Evolutionary conservation across 2,113 vertebrate genomes (phyloP).

Genomic region (Brachionichthys hirsutus): DNA sequence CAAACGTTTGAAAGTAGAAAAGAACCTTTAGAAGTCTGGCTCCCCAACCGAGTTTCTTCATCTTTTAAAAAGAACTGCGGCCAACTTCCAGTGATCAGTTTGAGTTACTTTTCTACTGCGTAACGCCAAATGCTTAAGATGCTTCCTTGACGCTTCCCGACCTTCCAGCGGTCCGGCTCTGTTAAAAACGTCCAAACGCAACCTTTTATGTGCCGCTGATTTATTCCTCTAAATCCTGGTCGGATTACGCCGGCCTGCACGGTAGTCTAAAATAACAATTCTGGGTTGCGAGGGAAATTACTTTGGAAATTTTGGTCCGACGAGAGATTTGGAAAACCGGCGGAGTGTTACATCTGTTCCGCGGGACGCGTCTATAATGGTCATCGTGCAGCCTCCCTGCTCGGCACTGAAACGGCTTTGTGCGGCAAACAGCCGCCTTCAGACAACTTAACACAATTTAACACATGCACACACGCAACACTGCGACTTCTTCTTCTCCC

Average conservation of each 20-base stretch:
- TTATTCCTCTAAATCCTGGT: conserved; percentile 24
- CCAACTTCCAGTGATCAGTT: no score
- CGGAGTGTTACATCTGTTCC: conserved; percentile 48
- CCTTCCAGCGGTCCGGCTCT: background rate
- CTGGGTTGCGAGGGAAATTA: conserved; percentile 51
- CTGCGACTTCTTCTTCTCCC: conserved; percentile 43
- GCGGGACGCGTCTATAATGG: conserved; percentile 38
- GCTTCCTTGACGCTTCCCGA: background rate
- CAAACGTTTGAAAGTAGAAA: background rate
- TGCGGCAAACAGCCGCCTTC: conserved; percentile 21
- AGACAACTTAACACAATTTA: conserved; percentile 20
- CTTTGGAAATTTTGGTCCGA: conserved; percentile 50
- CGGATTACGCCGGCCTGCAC: conserved; percentile 27
- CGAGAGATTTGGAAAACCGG: conserved; percentile 43
- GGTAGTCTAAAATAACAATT: conserved; percentile 55
- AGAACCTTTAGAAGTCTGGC: no score
- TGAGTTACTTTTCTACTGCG: no score
- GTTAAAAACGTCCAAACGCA: background rate
- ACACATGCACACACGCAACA: conserved; percentile 38
- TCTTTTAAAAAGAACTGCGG: no score
- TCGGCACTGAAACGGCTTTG: conserved; percentile 36
- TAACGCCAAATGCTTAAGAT: background rate
- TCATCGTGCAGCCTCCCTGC: conserved; percentile 13
- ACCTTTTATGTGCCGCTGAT: conserved; percentile 35
- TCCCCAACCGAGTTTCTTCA: no score